These are phyloP conservation scores for Trachemys scripta DNA, from an alignment of 2,113 vertebrate species.

Conservation along the genomic window DNA sequence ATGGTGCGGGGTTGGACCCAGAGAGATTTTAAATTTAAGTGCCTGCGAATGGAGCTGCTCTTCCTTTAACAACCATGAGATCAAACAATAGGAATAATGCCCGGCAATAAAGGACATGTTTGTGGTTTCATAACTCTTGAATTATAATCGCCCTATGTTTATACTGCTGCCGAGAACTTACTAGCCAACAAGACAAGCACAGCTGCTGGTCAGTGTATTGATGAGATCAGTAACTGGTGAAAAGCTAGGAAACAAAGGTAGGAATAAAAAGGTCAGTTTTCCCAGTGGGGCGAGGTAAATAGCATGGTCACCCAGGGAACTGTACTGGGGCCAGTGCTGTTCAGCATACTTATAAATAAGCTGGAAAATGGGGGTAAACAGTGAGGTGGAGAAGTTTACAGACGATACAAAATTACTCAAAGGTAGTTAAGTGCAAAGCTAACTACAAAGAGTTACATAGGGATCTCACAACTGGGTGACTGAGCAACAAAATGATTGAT, in stretches of 20 bases:
- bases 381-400: neutral
- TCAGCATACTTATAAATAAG: neutral
- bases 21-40: neutral
- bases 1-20: neutral
- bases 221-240: neutral
- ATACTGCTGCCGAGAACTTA: neutral
- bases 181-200: neutral
- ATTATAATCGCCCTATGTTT: neutral
- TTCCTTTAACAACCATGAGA: too few species aligned
- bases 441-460: neutral
- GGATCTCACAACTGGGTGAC: neutral
- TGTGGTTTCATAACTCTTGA: neutral
- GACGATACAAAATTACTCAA: neutral
- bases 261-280: neutral
- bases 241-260: neutral
- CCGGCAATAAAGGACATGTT: neutral
- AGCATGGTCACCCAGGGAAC: neutral
- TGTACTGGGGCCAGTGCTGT: neutral
- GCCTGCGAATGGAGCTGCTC: neutral
- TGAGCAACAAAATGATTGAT: neutral
- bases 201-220: neutral
- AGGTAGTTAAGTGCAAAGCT: neutral
- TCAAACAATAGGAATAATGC: neutral
- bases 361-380: neutral
- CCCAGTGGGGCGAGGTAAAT: neutral